These are phyloP conservation scores for Protophormia terraenovae DNA, from an alignment of 2,888 invertebrate species.

Conservation along the genomic window DNA sequence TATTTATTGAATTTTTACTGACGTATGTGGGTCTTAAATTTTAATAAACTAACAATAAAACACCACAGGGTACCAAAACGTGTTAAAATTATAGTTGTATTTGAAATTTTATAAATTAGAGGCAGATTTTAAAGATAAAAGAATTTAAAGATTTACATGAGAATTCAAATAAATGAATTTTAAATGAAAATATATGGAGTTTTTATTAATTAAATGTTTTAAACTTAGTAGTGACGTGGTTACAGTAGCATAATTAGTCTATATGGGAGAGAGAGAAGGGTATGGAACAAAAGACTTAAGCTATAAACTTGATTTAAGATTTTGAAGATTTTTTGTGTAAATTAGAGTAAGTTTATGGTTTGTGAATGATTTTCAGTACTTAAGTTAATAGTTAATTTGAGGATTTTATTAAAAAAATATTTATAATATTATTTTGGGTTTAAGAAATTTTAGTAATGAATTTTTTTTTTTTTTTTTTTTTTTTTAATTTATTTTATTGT, in stretches of 20 bases:
- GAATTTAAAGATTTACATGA: not conserved
- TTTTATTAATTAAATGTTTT: too few species aligned
- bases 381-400: too few species aligned
- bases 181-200: not conserved
- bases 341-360: too few species aligned
- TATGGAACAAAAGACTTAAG: not conserved
- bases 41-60: not conserved
- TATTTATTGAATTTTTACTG: conserved; percentile 8
- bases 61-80: not conserved
- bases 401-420: too few species aligned
- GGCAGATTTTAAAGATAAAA: not conserved
- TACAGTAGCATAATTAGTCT: not conserved
- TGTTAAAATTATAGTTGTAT: not conserved
- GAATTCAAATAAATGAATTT: not conserved
- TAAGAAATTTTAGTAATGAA: too few species aligned
- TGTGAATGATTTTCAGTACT: too few species aligned
- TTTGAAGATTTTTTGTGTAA: too few species aligned
- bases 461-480: too few species aligned
- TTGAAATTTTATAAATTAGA: not conserved
- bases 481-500: too few species aligned
- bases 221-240: not conserved
- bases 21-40: not conserved
- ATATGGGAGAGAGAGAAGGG: too few species aligned
- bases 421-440: too few species aligned
- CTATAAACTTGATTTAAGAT: too few species aligned